Base-by-base conservation (phyloP, 2,888 invertebrate genomes). In the Desoria tigrina region DNA sequence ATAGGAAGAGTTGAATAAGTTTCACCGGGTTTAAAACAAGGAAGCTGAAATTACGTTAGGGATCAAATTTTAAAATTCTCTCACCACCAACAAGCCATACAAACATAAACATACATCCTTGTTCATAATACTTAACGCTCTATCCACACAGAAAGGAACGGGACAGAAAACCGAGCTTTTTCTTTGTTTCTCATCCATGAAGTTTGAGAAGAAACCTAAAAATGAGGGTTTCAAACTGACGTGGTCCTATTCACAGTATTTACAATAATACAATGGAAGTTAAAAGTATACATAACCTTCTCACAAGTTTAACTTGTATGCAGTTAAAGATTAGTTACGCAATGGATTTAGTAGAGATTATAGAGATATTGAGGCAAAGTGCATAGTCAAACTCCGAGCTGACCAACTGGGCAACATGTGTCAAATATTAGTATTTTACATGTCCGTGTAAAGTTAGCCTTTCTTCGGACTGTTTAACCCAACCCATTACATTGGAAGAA, bases 391-490 rank as follows among this genome's bases (percentile, higher is more conserved):
- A 6, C 26, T 24, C 26, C 18, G 26, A 21, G n/a, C 50, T 53
- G 54, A 61, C 63, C 63, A 57, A 63, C 58, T 63, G 63, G 63
- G 14, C 49, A 63, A 58, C 63, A 63, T 63, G 63, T 63, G 62
- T 42, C 53, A 11, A 26, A 51, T 18, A 45, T 45, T 45, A 45
- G 11, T 32, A 32, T 11, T 32, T 32, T 32, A 32, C 32, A 32
- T 32, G 32, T 32, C 32, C 11, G 32, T 45, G 51, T 51, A 14
- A 51, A 26, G 24, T 14, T 24, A 51, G 24, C 51, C 6, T 51
- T 51, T 23, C 45, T 51, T 51, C 23, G 21, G 51, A 26, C 7
- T 51, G 26, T 51, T 51, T 51, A 51, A 51, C 51, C 32, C 32
- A 51, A 2, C 18, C 23, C 16, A 45, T 51, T 51, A 14, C 24